Conservation (phyloP, 2,888 invertebrate genomes). For the Camponotus fellah region DNA sequence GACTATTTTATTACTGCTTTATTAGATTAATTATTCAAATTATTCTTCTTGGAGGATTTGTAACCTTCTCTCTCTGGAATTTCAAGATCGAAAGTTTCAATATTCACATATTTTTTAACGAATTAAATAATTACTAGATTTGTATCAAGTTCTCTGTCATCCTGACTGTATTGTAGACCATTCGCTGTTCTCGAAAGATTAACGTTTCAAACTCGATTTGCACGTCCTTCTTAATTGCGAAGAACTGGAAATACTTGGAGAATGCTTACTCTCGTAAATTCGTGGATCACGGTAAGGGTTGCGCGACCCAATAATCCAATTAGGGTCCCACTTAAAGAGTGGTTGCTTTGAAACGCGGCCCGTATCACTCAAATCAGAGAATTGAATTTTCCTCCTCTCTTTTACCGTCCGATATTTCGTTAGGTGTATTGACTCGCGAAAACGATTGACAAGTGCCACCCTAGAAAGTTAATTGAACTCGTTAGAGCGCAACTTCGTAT, state of each 20-base stretch:
- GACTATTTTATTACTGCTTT: background rate
- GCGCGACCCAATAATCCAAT: conserved; percentile 73
- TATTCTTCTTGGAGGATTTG: background rate
- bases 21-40: background rate
- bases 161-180: background rate
- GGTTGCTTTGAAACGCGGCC: conserved; percentile 65
- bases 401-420: conserved; percentile 35
- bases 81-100: background rate
- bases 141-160: background rate
- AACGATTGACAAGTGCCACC: conserved; percentile 18
- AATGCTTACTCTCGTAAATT: conserved; percentile 57
- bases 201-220: conserved; percentile 40
- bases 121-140: conserved; percentile 7
- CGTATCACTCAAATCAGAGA: conserved; percentile 50
- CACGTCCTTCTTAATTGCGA: conserved; percentile 48
- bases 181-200: background rate
- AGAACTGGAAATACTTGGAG: conserved; percentile 39
- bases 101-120: background rate
- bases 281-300: conserved; percentile 56
- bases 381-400: conserved; percentile 19
- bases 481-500: conserved; percentile 20
- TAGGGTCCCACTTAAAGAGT: conserved; percentile 70
- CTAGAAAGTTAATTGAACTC: conserved; percentile 47
- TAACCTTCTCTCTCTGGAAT: background rate
- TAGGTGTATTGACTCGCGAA: conserved; percentile 38